A percentile compares a stretch with the other conserved stretches of the same genome.
phyloP scores from a whole-genome alignment of 2,797 vertebrate species.

The Gadopsis bispinosus region DNA sequence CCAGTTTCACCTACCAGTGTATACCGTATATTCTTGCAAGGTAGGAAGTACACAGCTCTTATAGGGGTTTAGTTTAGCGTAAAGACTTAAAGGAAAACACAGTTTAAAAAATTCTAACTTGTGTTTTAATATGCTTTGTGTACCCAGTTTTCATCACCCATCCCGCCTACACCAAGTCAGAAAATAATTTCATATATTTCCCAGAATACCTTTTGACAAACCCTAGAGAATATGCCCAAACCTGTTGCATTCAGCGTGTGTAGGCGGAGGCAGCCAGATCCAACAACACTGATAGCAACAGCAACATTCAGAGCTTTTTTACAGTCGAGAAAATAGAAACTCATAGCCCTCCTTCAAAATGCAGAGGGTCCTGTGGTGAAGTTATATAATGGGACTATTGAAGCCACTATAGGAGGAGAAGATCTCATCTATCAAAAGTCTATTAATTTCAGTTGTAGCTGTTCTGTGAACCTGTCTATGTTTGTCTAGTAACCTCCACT shows the following conservation, averaged over 20 bases:
- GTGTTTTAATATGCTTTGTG: slow-evolving; percentile 17
- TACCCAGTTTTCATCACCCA: slow-evolving; percentile 19
- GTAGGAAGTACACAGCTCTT: not conserved
- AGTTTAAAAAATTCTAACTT: not conserved
- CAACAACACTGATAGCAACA: slow-evolving; percentile 41
- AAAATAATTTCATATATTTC: slow-evolving; percentile 57
- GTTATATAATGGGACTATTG: slow-evolving; percentile 1
- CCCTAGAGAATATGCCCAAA: slow-evolving; percentile 54
- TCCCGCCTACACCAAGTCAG: slow-evolving; percentile 43
- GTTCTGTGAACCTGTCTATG: not conserved
- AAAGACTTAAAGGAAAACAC: not conserved
- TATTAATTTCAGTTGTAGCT: not conserved
- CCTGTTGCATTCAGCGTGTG: slow-evolving; percentile 56
- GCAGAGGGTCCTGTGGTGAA: not conserved
- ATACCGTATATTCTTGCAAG: not conserved
- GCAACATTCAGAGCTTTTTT: slow-evolving; percentile 37
- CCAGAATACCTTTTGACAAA: slow-evolving; percentile 56
- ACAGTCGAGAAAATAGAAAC: slow-evolving; percentile 11
- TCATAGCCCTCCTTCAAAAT: slow-evolving; percentile 8
- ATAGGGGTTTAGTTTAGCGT: not conserved
- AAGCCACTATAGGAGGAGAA: not conserved
- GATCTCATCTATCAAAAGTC: not conserved
- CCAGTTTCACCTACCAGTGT: not conserved
- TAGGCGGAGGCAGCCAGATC: slow-evolving; percentile 56
- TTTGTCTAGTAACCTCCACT: not conserved